Percentiles rank a stretch among this genome's conserved stretches.
Evolutionary conservation across 1,140 invertebrate species (phyloP).

Genomic region (Triops cancriformis): DNA sequence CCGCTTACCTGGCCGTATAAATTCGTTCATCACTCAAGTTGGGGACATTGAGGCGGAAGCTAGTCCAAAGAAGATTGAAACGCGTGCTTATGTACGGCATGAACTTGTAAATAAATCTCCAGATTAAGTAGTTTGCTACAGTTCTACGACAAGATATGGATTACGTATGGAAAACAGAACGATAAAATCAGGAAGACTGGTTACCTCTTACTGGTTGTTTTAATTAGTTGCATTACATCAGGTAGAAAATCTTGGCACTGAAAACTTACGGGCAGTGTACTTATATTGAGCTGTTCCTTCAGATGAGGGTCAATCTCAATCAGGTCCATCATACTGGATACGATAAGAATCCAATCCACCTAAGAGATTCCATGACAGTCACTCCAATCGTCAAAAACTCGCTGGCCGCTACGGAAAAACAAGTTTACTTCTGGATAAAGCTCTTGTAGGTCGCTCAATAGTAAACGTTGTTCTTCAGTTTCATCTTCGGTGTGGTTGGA

Average conservation of each 20-base stretch:
- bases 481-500: not conserved
- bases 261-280: slow-evolving; percentile 41
- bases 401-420: not conserved
- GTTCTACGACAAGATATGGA: slow-evolving; percentile 35
- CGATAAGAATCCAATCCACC: slow-evolving; percentile 42
- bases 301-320: slow-evolving; percentile 31
- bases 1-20: slow-evolving; percentile 34
- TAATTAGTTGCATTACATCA: slow-evolving; percentile 40
- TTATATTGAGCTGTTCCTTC: slow-evolving; percentile 32
- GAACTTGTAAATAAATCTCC: slow-evolving; percentile 47
- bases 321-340: slow-evolving; percentile 39
- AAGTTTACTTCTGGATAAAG: not conserved
- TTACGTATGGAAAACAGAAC: not conserved
- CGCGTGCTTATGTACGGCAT: slow-evolving; percentile 45
- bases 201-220: slow-evolving; percentile 37
- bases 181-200: not conserved
- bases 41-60: slow-evolving; percentile 39
- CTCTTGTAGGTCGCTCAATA: not conserved
- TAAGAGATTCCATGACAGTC: slow-evolving; percentile 31
- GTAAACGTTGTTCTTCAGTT: not conserved
- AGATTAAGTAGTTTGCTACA: slow-evolving; percentile 47
- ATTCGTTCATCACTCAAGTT: slow-evolving; percentile 38
- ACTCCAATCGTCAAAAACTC: not conserved
- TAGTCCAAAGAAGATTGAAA: slow-evolving; percentile 42
- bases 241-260: slow-evolving; percentile 45